phyloP scores from a whole-genome alignment of 23 tunicate genomes.

The Diplosoma virens region DNA sequence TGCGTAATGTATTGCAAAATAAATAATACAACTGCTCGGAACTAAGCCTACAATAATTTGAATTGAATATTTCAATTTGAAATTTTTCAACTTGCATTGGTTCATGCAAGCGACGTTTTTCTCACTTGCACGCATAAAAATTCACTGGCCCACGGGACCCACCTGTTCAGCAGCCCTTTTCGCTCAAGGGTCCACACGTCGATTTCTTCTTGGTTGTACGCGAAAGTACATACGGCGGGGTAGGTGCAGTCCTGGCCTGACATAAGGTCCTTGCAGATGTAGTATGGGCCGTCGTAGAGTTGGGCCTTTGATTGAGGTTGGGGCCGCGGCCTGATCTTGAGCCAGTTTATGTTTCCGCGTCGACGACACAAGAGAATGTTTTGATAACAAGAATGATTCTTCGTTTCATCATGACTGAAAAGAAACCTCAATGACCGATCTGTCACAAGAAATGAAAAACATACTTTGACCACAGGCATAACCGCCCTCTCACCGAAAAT shows the following conservation, averaged over 20 bases:
- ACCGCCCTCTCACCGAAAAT: constrained; percentile 46
- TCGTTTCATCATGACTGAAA: constrained; percentile 62
- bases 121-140: too few relatives aligned
- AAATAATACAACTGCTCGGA: too few relatives aligned
- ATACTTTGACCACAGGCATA: too few relatives aligned
- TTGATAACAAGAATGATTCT: constrained; percentile 70
- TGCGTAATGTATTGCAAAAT: too few relatives aligned
- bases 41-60: too few relatives aligned
- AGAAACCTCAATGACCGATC: not conserved
- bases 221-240: constrained; percentile 91
- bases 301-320: constrained; percentile 95
- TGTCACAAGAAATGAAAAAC: too few relatives aligned
- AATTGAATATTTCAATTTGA: too few relatives aligned
- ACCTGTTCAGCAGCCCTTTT: constrained; percentile 91
- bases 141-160: too few relatives aligned
- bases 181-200: constrained; percentile 95
- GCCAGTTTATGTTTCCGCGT: constrained; percentile 73
- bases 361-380: constrained; percentile 77
- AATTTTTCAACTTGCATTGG: too few relatives aligned
- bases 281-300: constrained; percentile 87
- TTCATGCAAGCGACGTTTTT: too few relatives aligned
- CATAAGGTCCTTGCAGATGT: constrained; percentile 88
- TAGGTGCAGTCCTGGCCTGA: constrained; percentile 91
- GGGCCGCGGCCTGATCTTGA: constrained; percentile 82
- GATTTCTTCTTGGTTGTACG: constrained; percentile 93